phyloP scores from a whole-genome alignment of 2,113 vertebrate genomes.

The Myiopsitta monachus region DNA sequence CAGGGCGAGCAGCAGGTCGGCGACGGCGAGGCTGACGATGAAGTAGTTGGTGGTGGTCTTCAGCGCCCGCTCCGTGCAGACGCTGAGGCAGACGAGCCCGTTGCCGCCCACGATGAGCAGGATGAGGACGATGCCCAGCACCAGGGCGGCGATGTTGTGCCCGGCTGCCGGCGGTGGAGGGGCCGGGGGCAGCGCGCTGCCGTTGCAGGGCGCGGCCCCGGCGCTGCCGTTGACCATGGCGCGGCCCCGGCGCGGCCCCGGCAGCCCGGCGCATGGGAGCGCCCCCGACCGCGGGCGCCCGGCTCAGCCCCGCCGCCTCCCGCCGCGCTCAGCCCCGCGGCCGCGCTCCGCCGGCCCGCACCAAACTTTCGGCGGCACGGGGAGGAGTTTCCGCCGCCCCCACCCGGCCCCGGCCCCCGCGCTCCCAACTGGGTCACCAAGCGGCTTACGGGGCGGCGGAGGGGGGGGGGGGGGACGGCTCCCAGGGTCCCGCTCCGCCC shows the following conservation, averaged over 20 bases:
- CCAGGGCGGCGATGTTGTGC: slow-evolving; percentile 77
- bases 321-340: no score
- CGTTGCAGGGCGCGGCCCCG: neutral
- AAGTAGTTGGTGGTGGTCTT: slow-evolving; percentile 96
- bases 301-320: no score
- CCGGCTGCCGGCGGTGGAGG: neutral
- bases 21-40: slow-evolving; percentile 89
- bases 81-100: slow-evolving; percentile 88
- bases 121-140: slow-evolving; percentile 85
- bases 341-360: no score
- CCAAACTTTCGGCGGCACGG: no score
- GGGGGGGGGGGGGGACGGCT: rapidly evolving
- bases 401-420: neutral
- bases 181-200: neutral
- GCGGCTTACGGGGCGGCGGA: neutral
- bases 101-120: slow-evolving; percentile 84
- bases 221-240: neutral
- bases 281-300: no score
- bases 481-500: neutral
- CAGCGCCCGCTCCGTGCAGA: slow-evolving; percentile 87
- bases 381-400: no score
- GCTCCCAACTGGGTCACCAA: neutral
- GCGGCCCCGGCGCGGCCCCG: no score
- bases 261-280: no score
- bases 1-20: slow-evolving; percentile 88